Conservation (phyloP, 2,888 invertebrate species). For the Drosophila mettleri region DNA sequence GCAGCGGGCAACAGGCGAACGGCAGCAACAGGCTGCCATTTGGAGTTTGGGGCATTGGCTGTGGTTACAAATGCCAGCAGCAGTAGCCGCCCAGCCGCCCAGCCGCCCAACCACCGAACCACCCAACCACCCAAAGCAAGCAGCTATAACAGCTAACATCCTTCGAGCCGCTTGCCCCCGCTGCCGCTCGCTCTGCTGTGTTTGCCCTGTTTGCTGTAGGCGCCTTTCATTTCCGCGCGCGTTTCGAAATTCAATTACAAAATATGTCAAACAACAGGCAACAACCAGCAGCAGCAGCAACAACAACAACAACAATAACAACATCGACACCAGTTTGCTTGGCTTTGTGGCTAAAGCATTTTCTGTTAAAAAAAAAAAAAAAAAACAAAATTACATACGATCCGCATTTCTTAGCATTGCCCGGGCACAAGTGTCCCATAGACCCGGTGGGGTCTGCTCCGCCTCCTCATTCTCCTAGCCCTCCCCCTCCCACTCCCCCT, state of each 20-base stretch:
- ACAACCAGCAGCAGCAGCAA: slow-evolving; percentile 14
- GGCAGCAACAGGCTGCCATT: slow-evolving; percentile 49
- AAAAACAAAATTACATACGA: slow-evolving; percentile 4
- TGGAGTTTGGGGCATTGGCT: slow-evolving; percentile 7
- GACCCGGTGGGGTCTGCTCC: not conserved
- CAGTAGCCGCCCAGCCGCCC: not conserved
- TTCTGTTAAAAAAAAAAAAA: slow-evolving; percentile 7
- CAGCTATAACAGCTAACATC: not conserved
- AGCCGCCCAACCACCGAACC: not conserved
- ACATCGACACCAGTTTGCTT: slow-evolving; percentile 45
- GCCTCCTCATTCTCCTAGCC: too few species aligned
- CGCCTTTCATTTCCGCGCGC: slow-evolving; percentile 49
- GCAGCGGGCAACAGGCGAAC: slow-evolving; percentile 20
- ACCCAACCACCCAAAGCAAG: not conserved
- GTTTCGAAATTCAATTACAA: slow-evolving; percentile 78
- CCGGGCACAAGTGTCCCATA: not conserved
- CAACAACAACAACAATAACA: slow-evolving; percentile 24
- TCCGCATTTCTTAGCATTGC: not conserved
- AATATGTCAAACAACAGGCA: slow-evolving; percentile 74
- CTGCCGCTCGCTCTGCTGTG: too few species aligned
- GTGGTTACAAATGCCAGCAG: slow-evolving; percentile 10
- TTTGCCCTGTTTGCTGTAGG: slow-evolving; percentile 12
- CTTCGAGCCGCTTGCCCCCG: not conserved
- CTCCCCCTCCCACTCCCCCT: not conserved
- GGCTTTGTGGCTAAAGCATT: slow-evolving; percentile 37